Evolutionary conservation across 2,113 vertebrate genomes (phyloP).

Genomic region (Marcusenius ussheri): DNA sequence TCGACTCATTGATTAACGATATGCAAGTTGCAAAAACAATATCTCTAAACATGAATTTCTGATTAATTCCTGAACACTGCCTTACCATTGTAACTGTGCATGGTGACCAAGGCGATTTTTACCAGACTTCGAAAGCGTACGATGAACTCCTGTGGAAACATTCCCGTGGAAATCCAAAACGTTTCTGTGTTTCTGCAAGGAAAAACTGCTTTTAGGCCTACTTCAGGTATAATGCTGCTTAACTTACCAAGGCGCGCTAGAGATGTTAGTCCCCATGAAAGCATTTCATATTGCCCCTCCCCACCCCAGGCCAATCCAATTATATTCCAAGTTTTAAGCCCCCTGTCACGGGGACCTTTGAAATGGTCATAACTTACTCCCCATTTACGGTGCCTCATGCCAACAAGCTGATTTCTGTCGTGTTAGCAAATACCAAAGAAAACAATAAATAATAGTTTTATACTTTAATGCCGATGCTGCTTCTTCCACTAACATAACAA

Average conservation of each 20-base stretch:
- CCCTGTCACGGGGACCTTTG: not conserved
- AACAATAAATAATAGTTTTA: not conserved
- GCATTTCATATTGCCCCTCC: not conserved
- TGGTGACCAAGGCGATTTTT: conserved; percentile 60
- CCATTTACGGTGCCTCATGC: not conserved
- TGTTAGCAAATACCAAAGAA: not conserved
- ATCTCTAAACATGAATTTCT: not conserved
- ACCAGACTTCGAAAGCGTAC: conserved; percentile 69
- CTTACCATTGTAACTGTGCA: conserved; percentile 80
- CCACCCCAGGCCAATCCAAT: not conserved
- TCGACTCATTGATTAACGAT: not conserved
- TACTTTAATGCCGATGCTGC: not conserved
- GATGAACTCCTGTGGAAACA: conserved; percentile 91
- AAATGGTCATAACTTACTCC: not conserved
- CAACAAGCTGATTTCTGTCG: not conserved
- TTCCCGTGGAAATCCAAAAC: conserved; percentile 90
- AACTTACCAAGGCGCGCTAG: not conserved
- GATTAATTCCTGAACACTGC: not conserved
- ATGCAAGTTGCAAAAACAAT: not conserved
- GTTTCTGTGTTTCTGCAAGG: conserved; percentile 67
- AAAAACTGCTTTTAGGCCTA: not conserved
- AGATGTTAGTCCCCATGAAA: not conserved
- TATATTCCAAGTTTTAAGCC: not conserved
- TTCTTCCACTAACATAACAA: not conserved
- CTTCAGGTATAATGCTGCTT: not conserved